A percentile compares a stretch with the other conserved stretches of the same genome.
These are phyloP conservation scores for Ciona savignyi DNA, from an alignment of 23 tunicate genomes.

Conservation along the genomic window DNA sequence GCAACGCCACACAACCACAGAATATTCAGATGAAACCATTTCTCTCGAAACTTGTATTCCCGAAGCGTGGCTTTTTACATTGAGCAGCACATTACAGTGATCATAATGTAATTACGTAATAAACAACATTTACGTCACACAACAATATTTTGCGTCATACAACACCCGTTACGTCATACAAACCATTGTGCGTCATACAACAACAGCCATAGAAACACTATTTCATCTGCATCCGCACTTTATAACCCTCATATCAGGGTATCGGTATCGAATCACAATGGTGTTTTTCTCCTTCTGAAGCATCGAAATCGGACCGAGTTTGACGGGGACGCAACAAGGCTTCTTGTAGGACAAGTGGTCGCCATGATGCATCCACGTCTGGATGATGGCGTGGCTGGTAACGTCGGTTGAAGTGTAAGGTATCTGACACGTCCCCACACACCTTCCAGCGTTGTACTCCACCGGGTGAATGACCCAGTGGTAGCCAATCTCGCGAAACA, in stretches of 20 bases:
- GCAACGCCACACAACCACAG: too few species aligned
- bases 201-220: too few species aligned
- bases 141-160: too few species aligned
- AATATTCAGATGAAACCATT: too few species aligned
- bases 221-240: conserved; percentile 66
- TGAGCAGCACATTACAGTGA: too few species aligned
- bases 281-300: conserved; percentile 27
- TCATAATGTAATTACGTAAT: too few species aligned
- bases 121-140: too few species aligned
- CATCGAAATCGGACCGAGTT: conserved; percentile 49
- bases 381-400: conserved; percentile 45
- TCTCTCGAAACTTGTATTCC: too few species aligned
- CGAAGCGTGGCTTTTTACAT: too few species aligned
- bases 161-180: too few species aligned
- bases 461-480: conserved; percentile 32
- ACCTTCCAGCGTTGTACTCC: conserved; percentile 30
- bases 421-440: conserved; percentile 30
- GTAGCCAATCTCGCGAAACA: conserved; percentile 46
- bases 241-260: conserved; percentile 51
- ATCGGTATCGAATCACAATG: conserved; percentile 24
- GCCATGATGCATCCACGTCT: conserved; percentile 22
- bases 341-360: background rate
- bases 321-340: conserved; percentile 78
- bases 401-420: conserved; percentile 20
- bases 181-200: too few species aligned